These are phyloP conservation scores for Grallaria varia DNA, from an alignment of 2,113 vertebrate genomes.

Conservation along the genomic window DNA sequence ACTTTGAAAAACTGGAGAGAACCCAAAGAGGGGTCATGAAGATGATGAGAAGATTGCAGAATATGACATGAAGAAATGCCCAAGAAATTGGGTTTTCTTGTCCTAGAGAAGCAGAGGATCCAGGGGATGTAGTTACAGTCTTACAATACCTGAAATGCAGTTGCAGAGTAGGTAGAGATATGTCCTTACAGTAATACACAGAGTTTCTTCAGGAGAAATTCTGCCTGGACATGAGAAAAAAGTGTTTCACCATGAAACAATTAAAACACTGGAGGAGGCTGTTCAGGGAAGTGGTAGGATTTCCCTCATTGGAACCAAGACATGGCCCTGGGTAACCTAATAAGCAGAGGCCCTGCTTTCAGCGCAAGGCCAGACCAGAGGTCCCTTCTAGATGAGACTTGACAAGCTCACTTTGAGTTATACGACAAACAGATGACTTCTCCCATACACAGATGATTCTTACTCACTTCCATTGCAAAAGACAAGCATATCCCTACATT, in stretches of 20 bases:
- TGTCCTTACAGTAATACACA: not conserved
- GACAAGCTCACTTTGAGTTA: not conserved
- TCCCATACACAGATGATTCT: not conserved
- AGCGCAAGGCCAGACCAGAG: not conserved
- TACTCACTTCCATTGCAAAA: not conserved
- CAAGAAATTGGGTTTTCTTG: not conserved
- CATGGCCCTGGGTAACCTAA: not conserved
- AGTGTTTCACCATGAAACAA: not conserved
- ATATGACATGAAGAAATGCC: not conserved
- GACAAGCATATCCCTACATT: not conserved
- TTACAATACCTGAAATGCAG: not conserved
- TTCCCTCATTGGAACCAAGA: not conserved
- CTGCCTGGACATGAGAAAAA: not conserved
- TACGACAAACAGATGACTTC: not conserved
- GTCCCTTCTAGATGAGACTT: not conserved
- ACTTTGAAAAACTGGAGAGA: not conserved
- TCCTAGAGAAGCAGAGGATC: not conserved
- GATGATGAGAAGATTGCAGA: not conserved
- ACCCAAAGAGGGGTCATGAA: not conserved
- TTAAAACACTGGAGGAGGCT: not conserved
- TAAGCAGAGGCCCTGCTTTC: not conserved
- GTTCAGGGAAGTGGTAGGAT: not conserved
- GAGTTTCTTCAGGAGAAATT: not conserved
- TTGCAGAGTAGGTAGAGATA: not conserved
- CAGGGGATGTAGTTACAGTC: not conserved